Evolutionary conservation across 2,888 invertebrate species (phyloP), one percentile per base, ranked within the genome.

Genomic region (Malacosoma neustria): DNA sequence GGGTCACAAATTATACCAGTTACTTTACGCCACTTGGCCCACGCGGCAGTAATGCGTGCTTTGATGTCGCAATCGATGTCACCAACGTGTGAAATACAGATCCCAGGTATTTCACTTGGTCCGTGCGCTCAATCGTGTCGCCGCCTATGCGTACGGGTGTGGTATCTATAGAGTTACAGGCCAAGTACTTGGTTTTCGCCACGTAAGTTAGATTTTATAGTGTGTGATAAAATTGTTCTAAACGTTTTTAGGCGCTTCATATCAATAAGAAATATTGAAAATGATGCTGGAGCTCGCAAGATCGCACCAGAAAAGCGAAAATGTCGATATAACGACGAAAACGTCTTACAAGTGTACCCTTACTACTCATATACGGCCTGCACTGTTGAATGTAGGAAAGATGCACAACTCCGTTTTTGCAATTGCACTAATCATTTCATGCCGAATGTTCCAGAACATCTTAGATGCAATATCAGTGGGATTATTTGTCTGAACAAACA

Each of bases 261-360:
- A 39, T 75, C 88, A 2, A 76, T 89, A 42, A 77, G 85, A 7
- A 89, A 92, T 51, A 91, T 92, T 34, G 91, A 90, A 51, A 93
- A 93, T 61, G 91, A 92, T 50, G 86, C 87, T 2, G 89, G 89
- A 42, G 91, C 90, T 0, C 86, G 89, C 2, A 77, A 87, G 37
- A 89, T 92, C 3, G 76, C 88, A 11, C 87, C 92, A 0, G 65
- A 75, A 4, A 92, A 92, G 61, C 87, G 94, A n/a, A 90, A 90
- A 59, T 94, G 94, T 60, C 89, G 92, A 3, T 94, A 92, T 54
- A 87, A 87, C 0, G 89, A 92, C 45, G 94, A 94, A 66, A 86
- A 89, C 46, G 69, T 62, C 29, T 44, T 84, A 34, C 55, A 80
- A 30, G 89, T 92, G 0, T 91, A 91, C 59, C 73, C 75, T 0